These are phyloP conservation scores for Mionectes olivaceus DNA, from an alignment of 2,797 vertebrate genomes.

Conservation along the genomic window DNA sequence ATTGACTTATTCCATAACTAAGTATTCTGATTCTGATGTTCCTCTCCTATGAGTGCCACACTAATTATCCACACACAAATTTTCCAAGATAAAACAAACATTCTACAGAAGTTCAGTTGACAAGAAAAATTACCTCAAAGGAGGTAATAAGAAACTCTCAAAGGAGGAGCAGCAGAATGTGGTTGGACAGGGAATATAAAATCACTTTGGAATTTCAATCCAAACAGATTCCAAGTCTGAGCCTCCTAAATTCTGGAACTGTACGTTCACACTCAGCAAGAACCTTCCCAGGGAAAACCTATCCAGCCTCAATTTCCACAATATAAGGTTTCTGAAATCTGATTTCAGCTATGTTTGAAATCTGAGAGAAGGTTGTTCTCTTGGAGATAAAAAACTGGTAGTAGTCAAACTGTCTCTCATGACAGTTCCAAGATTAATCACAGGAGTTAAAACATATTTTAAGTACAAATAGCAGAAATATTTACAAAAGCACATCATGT, in stretches of 20 bases:
- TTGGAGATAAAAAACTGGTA: neutral
- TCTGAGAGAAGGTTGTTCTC: neutral
- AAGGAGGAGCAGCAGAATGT: neutral
- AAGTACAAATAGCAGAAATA: neutral
- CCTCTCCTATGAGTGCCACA: fast-evolving
- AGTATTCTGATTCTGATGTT: neutral
- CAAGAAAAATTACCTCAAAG: neutral
- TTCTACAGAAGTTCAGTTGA: neutral
- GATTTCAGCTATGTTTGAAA: neutral
- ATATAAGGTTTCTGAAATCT: neutral
- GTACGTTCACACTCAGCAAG: neutral
- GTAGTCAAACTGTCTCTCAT: neutral
- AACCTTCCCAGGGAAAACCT: neutral
- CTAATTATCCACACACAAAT: neutral
- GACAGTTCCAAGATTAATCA: neutral
- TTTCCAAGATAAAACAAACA: neutral
- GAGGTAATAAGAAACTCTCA: neutral
- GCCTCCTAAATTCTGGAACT: neutral
- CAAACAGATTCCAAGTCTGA: neutral
- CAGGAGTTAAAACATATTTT: neutral
- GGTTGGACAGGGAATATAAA: neutral
- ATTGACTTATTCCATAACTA: neutral
- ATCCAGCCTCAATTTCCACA: neutral
- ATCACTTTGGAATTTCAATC: neutral
- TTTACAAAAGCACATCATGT: neutral